A percentile compares a stretch with the other conserved stretches of the same genome.
Evolutionary conservation across 2,888 invertebrate species (phyloP).

Genomic region (Lasioglossum vierecki): DNA sequence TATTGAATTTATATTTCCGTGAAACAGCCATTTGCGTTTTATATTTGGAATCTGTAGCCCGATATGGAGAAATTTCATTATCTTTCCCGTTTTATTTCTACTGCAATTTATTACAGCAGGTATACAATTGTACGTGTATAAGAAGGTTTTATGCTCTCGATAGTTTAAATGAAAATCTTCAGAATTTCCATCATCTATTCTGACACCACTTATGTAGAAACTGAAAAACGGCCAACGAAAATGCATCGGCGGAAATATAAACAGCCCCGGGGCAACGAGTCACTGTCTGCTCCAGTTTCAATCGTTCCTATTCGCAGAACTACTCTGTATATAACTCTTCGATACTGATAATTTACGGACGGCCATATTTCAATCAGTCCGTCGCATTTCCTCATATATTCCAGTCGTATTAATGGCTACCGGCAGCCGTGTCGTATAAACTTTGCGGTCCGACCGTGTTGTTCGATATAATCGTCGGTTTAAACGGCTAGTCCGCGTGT

Average conservation of each 20-base stretch:
- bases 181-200: background rate
- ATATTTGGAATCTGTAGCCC: background rate
- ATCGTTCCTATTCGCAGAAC: constrained; percentile 27
- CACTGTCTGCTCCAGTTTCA: background rate
- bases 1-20: background rate
- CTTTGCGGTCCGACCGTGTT: background rate
- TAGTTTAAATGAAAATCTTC: too few species aligned
- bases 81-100: background rate
- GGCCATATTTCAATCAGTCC: constrained; percentile 45
- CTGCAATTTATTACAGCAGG: too few species aligned
- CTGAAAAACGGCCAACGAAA: background rate
- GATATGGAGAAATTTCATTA: background rate
- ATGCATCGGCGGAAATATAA: background rate
- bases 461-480: constrained; percentile 34
- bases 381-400: constrained; percentile 20
- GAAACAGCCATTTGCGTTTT: background rate
- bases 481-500: background rate
- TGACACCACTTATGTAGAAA: background rate
- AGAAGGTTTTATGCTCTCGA: too few species aligned
- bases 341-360: constrained; percentile 36
- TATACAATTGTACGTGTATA: too few species aligned
- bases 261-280: background rate
- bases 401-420: constrained; percentile 7
- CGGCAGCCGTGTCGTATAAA: background rate
- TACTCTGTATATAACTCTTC: background rate